These are phyloP conservation scores for Triplophysa siluroides DNA, from an alignment of 2,113 vertebrate genomes.

Conservation along the genomic window DNA sequence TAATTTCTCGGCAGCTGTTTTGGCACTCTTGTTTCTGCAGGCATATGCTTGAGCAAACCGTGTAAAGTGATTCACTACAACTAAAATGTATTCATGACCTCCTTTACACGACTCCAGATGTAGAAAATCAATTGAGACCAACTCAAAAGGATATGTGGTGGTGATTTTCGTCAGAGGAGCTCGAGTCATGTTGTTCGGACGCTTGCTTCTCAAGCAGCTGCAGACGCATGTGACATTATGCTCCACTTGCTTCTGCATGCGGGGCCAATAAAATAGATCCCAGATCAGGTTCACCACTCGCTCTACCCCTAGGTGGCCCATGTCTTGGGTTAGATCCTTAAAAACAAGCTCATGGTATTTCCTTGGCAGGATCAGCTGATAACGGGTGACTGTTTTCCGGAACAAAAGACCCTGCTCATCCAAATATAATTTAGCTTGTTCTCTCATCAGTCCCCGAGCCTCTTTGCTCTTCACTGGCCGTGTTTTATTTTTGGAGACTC, in stretches of 20 bases:
- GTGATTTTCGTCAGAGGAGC: not conserved
- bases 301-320: not conserved
- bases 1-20: no score
- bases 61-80: no score
- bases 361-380: not conserved
- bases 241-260: conserved; percentile 1
- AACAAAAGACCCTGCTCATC: conserved; percentile 4
- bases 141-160: no score
- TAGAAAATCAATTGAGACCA: no score
- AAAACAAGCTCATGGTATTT: not conserved
- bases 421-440: not conserved
- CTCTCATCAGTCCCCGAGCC: not conserved
- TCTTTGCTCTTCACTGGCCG: not conserved
- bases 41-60: no score
- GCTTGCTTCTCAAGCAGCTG: not conserved
- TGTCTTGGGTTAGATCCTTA: not conserved
- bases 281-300: not conserved
- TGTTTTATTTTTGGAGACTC: not conserved
- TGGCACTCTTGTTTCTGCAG: no score
- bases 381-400: not conserved
- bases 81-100: no score
- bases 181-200: not conserved
- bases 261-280: not conserved
- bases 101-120: no score
- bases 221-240: not conserved